phyloP scores from a whole-genome alignment of 2,888 invertebrate genomes.

The Hyles lineata region DNA sequence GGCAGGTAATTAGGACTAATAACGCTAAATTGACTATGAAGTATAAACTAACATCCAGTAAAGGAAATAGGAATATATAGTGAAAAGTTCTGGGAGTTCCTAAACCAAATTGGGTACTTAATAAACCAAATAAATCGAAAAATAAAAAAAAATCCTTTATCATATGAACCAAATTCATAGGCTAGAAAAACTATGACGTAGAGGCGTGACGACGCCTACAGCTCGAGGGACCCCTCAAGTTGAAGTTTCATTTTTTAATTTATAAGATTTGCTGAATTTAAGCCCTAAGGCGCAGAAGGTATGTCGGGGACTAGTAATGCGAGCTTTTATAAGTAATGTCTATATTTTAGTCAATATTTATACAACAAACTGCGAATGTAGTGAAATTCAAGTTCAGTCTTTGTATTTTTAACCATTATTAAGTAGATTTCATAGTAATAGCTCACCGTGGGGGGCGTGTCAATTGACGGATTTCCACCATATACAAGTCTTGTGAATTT shows the following conservation, averaged over 20 bases:
- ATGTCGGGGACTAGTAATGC: background rate
- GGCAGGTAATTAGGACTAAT: background rate
- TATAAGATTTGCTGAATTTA: background rate
- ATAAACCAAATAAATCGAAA: too few relatives aligned
- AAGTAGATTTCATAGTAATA: conserved; percentile 8
- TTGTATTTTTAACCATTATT: background rate
- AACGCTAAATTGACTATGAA: background rate
- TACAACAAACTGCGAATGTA: background rate
- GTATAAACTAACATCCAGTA: too few relatives aligned
- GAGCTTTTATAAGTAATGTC: background rate
- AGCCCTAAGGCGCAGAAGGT: background rate
- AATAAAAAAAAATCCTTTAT: too few relatives aligned
- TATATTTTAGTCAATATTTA: background rate
- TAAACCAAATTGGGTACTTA: too few relatives aligned
- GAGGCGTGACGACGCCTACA: too few relatives aligned
- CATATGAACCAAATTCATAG: too few relatives aligned
- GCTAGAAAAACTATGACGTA: too few relatives aligned
- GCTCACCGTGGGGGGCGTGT: conserved; percentile 4
- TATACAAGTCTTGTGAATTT: background rate
- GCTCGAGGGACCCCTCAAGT: too few relatives aligned
- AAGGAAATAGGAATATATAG: too few relatives aligned
- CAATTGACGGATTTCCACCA: background rate
- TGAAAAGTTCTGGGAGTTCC: too few relatives aligned
- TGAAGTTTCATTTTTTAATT: background rate
- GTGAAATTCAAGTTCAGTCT: conserved; percentile 1